Base-by-base conservation (phyloP, 1,140 invertebrate genomes). In the Trichomalopsis sarcophagae region DNA sequence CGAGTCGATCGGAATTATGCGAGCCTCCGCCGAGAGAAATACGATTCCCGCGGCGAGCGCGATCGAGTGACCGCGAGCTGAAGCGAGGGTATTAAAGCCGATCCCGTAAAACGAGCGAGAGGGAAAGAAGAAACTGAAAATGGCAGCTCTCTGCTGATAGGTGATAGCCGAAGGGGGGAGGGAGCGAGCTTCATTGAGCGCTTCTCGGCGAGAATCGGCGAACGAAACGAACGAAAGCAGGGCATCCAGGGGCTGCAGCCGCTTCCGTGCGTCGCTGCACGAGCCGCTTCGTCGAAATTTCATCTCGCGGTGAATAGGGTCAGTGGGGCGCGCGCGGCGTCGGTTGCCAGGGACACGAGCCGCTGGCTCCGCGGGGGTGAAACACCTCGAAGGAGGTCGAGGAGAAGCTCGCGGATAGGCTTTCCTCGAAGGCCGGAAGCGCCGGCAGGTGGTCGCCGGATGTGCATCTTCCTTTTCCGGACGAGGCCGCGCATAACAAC, bases 391-490 rank as follows among this genome's bases (percentile, higher is more conserved):
- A n/a, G 76, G 7, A 6, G 23, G 23, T 55, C 13, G 27, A 27
- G 50, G 6, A 33, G 27, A 17, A 69, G 68, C 47, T 36, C 33
- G 33, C 68, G 11, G 76, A 87, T 88, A 86, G 86, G 85, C 81
- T 87, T 90, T 90, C 89, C 69, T 79, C 71, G 89, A 91, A 91
- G 89, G 87, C 88, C 90, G 89, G 90, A 91, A 90, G 90, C 87
- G 88, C 86, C 78, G 50, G 86, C 90, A 91, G 89, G 89, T 90
- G 88, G 87, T 90, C 89, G 87, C 89, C 90, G 91, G 91, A 91
- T 91, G 90, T 90, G 88, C 90, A 91, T 89, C 89, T 91, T 92
- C 91, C 90, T 91, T 89, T 90, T 89, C 87, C 88, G 89, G 89
- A 89, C 85, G 86, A 89, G 89, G 84, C 85, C 87, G 88, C 86